Conservation (phyloP, 1,140 invertebrate species). For the Leucophenga varia region DNA sequence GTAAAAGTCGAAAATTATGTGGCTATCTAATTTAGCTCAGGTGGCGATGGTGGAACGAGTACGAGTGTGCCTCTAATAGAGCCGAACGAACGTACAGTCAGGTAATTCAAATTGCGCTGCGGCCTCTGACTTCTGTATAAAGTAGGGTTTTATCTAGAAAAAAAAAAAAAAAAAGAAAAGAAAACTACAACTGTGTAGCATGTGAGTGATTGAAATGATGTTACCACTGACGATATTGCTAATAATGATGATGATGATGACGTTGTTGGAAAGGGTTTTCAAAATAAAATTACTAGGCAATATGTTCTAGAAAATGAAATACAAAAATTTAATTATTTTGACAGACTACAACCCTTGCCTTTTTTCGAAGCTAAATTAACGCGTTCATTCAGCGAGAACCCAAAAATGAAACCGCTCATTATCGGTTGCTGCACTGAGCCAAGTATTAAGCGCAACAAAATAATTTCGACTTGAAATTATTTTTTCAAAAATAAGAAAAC, state of each 20-base stretch:
- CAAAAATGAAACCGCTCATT: constrained; percentile 15
- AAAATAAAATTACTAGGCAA: constrained; percentile 14
- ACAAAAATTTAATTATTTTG: too few species aligned
- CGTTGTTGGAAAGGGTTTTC: constrained; percentile 19
- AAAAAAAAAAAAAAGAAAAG: constrained; percentile 10
- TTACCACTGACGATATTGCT: not conserved
- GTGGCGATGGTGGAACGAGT: constrained; percentile 27
- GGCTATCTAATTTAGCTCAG: constrained; percentile 50
- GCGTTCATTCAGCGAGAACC: constrained; percentile 26
- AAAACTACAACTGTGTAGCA: constrained; percentile 15
- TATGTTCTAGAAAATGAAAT: constrained; percentile 8
- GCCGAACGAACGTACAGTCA: constrained; percentile 2
- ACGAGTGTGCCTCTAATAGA: not conserved
- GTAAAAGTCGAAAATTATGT: constrained; percentile 28
- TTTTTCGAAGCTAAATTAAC: too few species aligned
- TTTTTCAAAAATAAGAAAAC: not conserved
- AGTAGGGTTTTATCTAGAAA: not conserved
- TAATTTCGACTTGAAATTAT: not conserved
- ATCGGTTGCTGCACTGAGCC: too few species aligned
- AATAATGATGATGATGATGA: constrained; percentile 7
- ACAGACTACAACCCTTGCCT: too few species aligned
- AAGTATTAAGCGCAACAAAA: too few species aligned
- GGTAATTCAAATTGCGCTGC: constrained; percentile 24
- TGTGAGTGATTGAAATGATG: constrained; percentile 14
- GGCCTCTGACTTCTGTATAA: not conserved